Conservation (phyloP, 2,113 vertebrate species). For the Heteronetta atricapilla region DNA sequence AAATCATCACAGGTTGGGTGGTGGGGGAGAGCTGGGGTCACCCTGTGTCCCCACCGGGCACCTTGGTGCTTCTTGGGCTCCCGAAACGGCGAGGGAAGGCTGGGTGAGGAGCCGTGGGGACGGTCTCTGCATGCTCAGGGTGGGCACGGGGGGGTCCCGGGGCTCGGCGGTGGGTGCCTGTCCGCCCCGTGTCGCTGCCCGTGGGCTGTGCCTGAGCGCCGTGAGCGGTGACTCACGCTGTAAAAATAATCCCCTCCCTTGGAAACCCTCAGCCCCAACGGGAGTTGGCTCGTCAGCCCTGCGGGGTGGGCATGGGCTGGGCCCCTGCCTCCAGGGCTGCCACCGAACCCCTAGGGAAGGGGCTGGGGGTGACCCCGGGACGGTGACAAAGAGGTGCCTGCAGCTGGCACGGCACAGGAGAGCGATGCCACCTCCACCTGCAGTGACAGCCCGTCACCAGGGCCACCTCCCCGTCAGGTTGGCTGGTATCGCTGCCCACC, state of each 20-base stretch:
- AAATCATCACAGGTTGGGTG: too few species aligned
- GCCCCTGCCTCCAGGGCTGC: neutral
- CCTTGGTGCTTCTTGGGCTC: too few species aligned
- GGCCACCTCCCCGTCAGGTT: neutral
- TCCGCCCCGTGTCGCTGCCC: neutral
- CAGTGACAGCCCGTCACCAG: neutral
- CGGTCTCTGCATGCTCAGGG: neutral
- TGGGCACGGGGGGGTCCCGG: too few species aligned
- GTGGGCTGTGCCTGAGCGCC: neutral
- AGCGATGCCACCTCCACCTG: neutral
- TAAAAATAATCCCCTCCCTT: slow-evolving; percentile 36
- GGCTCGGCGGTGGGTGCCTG: too few species aligned
- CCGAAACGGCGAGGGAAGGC: too few species aligned
- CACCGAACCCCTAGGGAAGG: neutral
- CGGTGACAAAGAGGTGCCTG: neutral
- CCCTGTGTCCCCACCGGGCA: too few species aligned
- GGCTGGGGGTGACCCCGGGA: rapidly evolving
- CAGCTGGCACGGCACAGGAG: neutral
- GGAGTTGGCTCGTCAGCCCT: neutral
- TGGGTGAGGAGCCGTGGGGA: neutral
- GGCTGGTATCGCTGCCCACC: neutral
- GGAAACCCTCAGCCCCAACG: neutral
- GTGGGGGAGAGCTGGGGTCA: too few species aligned
- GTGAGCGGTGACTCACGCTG: neutral
- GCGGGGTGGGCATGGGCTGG: neutral